Evolutionary conservation across 2,113 vertebrate genomes (phyloP), one percentile per base, ranked within the genome.

Genomic region (Aphyosemion australe): DNA sequence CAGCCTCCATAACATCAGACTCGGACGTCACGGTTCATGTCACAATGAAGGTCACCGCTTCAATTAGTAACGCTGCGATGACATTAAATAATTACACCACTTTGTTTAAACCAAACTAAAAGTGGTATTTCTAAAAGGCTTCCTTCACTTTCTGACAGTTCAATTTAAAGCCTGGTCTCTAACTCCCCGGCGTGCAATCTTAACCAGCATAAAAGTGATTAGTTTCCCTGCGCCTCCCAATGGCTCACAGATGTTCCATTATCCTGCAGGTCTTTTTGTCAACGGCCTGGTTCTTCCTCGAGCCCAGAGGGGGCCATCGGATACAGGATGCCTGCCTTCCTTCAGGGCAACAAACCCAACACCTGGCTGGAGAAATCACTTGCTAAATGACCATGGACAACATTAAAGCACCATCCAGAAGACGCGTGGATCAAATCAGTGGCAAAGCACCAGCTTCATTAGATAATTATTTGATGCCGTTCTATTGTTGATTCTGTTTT

Each of bases 191-290:
- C 19, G 50, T 16, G 32, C 4, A 56, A 7, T 32, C 31, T 49
- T 51, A 26, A 39, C 18, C 15, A 13, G 19, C 39, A 18, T 21
- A 21, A 10, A 65, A 74, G 61, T 53, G 13, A 48, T 61, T 12
- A 12, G 34, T 37, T 70, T 54, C 74, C 74, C 47, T 42, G 65
- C 63, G 57, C 53, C 42, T 51, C 16, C 20, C 49, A 50, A 49
- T 59, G 71, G 49, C 56, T 76, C 49, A 71, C 60, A 60, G 65
- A 65, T 65, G 56, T 68, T 74, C 61, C 54, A 66, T 72, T 85
- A 65, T 78, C 69, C 59, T 72, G 10, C 76, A 86, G 81, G 69
- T 20, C 60, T 90, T 54, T 84, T 90, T 56, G 69, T 88, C 69
- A 79, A 86, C 54, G 60, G 43, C 19, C 12, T 87, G 80, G 72